A percentile compares a stretch with the other conserved stretches of the same genome.
Evolutionary conservation across 1,140 invertebrate genomes (phyloP).

Genomic region (Drosophila willistoni): DNA sequence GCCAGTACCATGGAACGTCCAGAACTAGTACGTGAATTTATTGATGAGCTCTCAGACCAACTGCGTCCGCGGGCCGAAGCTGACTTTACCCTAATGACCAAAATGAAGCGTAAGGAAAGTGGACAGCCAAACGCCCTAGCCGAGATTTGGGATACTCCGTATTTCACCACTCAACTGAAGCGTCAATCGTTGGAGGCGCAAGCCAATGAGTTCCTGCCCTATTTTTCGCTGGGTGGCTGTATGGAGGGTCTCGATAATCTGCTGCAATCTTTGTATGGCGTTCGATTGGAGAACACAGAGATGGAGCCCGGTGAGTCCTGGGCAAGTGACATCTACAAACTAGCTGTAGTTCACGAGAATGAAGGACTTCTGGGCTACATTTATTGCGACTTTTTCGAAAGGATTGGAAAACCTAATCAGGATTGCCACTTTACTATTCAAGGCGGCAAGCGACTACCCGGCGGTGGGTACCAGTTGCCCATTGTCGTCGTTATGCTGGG

Average conservation of each 20-base stretch:
- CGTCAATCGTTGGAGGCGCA: conserved; percentile 88
- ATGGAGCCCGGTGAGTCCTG: conserved; percentile 91
- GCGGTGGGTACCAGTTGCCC: conserved; percentile 95
- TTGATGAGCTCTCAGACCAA: conserved; percentile 90
- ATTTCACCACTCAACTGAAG: conserved; percentile 90
- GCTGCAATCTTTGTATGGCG: conserved; percentile 91
- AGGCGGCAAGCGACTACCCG: conserved; percentile 91
- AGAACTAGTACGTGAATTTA: conserved; percentile 90
- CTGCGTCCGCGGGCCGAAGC: conserved; percentile 86
- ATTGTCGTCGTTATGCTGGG: conserved; percentile 98
- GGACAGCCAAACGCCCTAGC: conserved; percentile 81
- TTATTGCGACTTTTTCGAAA: conserved; percentile 98
- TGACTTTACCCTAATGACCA: conserved; percentile 90
- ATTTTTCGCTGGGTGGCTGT: conserved; percentile 96
- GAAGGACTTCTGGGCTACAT: conserved; percentile 95
- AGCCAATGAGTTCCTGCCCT: conserved; percentile 90
- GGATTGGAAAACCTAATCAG: conserved; percentile 95
- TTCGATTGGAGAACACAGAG: conserved; percentile 89
- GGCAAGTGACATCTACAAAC: conserved; percentile 94
- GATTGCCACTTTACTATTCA: conserved; percentile 99
- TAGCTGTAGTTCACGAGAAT: conserved; percentile 90
- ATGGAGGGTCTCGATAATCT: conserved; percentile 97
- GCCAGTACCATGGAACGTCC: conserved; percentile 94
- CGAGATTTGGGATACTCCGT: conserved; percentile 93
- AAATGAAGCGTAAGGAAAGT: conserved; percentile 86